Conservation (phyloP, 2,797 vertebrate species). For the Eremophila alpestris region DNA sequence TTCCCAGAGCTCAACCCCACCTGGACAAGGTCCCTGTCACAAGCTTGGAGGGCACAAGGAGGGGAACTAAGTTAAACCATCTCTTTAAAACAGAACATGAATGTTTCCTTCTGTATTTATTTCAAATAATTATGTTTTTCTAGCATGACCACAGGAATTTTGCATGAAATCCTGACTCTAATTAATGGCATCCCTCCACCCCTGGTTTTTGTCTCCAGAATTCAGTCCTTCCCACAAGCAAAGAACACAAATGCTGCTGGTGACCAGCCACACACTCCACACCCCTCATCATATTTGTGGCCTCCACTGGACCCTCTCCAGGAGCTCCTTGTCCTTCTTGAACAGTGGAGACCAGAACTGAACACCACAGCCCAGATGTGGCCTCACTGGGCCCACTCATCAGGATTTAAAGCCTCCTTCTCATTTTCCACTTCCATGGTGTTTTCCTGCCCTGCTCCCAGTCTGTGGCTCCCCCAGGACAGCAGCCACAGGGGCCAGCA, state of each 20-base stretch:
- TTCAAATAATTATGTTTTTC: neutral
- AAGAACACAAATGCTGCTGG: neutral
- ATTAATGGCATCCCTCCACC: neutral
- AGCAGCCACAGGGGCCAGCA: neutral
- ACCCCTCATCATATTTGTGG: neutral
- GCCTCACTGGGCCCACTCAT: neutral
- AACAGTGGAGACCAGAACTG: neutral
- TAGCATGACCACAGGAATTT: neutral
- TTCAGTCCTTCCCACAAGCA: neutral
- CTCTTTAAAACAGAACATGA: neutral
- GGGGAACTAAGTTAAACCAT: neutral
- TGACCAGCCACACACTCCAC: neutral
- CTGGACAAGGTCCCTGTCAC: neutral
- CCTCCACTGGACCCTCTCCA: neutral
- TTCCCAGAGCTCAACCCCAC: neutral
- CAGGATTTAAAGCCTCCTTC: neutral
- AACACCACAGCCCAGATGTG: neutral
- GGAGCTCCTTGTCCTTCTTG: neutral
- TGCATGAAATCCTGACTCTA: neutral
- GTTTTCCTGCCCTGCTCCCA: neutral
- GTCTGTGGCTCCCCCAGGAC: neutral
- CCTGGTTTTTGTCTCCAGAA: neutral
- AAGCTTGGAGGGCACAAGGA: neutral
- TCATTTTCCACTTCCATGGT: neutral
- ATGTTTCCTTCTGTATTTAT: neutral